Percentiles rank a stretch among this genome's conserved stretches.
Evolutionary conservation across 2,888 invertebrate genomes (phyloP).

Genomic region (Mythimna ferrago): DNA sequence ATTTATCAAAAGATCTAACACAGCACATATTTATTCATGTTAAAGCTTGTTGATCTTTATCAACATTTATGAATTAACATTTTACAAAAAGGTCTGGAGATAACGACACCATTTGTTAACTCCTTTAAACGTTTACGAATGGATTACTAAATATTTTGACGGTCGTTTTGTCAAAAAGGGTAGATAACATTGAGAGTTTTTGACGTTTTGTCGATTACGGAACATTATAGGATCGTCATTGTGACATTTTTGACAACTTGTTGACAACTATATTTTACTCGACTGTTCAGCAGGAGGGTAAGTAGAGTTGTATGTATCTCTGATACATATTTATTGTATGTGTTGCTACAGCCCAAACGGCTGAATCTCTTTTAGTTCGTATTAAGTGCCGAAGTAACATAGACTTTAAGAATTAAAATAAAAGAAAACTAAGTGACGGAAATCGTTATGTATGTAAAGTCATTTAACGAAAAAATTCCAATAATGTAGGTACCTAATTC

Average conservation of each 20-base stretch:
- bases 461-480: too few species aligned
- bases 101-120: conserved; percentile 34
- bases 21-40: conserved; percentile 14
- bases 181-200: conserved; percentile 2
- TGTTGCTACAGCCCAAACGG: too few species aligned
- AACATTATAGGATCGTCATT: neutral
- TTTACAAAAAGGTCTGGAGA: conserved; percentile 31
- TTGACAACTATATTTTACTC: neutral
- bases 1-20: conserved; percentile 39
- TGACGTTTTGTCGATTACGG: neutral
- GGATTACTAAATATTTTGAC: conserved; percentile 1
- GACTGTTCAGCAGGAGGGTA: too few species aligned
- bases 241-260: conserved; percentile 4
- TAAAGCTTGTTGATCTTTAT: conserved; percentile 37
- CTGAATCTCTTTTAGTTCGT: too few species aligned
- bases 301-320: too few species aligned
- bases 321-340: too few species aligned
- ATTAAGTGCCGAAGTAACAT: too few species aligned
- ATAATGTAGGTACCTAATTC: too few species aligned
- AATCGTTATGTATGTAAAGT: too few species aligned
- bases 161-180: neutral
- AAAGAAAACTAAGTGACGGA: too few species aligned
- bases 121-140: conserved; percentile 11
- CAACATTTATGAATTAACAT: conserved; percentile 36
- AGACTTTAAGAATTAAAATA: too few species aligned